These are phyloP conservation scores for Oscheius sp. DNA, from an alignment of 2,888 invertebrate species.

Conservation along the genomic window DNA sequence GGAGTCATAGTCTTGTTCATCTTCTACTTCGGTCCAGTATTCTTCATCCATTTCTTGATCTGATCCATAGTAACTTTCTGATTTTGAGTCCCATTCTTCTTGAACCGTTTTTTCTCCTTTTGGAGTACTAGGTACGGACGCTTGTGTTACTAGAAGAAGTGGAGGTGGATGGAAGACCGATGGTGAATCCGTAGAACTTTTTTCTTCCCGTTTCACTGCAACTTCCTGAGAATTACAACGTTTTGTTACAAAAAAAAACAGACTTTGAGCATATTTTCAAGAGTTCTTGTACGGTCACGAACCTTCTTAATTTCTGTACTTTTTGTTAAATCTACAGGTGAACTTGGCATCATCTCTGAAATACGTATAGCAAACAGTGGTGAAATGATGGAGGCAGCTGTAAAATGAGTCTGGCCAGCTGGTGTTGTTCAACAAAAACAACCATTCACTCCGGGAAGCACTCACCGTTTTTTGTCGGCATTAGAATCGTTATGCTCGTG, in stretches of 20 bases:
- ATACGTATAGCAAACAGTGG: background rate
- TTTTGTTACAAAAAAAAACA: background rate
- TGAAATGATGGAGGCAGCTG: background rate
- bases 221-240: constrained; percentile 2
- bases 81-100: constrained; percentile 14
- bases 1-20: constrained; percentile 45
- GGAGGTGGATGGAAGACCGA: constrained; percentile 3
- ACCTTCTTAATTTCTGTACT: constrained; percentile 5
- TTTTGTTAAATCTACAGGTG: too few relatives aligned
- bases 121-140: constrained; percentile 18
- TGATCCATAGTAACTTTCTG: constrained; percentile 9
- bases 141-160: constrained; percentile 21
- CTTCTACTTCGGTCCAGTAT: constrained; percentile 49
- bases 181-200: constrained; percentile 4
- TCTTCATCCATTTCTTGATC: constrained; percentile 31
- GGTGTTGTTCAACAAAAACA: constrained; percentile 13
- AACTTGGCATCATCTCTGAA: constrained; percentile 16
- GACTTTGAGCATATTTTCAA: constrained; percentile 23
- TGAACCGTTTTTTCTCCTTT: background rate
- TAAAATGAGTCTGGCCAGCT: constrained; percentile 24
- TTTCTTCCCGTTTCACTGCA: background rate
- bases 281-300: background rate
- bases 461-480: constrained; percentile 6
- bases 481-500: constrained; percentile 16
- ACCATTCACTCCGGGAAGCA: background rate